Evolutionary conservation across 2,113 vertebrate genomes (phyloP).

Genomic region (Ammodytes dubius): DNA sequence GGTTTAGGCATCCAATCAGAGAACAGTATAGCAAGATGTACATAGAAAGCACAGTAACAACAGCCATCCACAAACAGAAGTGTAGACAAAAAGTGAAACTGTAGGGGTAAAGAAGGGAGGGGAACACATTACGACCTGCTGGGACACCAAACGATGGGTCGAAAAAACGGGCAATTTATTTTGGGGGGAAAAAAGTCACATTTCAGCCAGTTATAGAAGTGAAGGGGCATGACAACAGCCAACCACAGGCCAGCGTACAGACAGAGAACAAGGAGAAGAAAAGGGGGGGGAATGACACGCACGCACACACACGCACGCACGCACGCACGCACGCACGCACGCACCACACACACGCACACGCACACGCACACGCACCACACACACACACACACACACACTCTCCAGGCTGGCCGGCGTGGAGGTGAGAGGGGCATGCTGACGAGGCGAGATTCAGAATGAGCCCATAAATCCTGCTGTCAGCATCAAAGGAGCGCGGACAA

Average conservation of each 20-base stretch:
- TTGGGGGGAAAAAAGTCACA: slow-evolving; percentile 30
- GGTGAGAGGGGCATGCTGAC: slow-evolving; percentile 79
- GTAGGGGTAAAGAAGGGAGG: neutral
- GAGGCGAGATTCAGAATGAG: slow-evolving; percentile 75
- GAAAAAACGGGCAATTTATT: slow-evolving; percentile 1
- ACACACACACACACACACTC: slow-evolving; percentile 34
- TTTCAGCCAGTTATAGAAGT: slow-evolving; percentile 47
- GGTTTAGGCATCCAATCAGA: slow-evolving; percentile 1
- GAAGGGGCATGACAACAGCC: slow-evolving; percentile 46
- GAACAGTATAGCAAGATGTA: slow-evolving; percentile 16
- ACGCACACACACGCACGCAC: slow-evolving; percentile 35
- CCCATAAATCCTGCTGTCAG: slow-evolving; percentile 81
- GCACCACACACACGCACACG: no score
- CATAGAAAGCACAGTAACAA: slow-evolving; percentile 8
- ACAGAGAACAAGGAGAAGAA: slow-evolving; percentile 27
- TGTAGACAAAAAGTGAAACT: slow-evolving; percentile 20
- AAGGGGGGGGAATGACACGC: slow-evolving; percentile 21
- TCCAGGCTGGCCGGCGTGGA: slow-evolving; percentile 47
- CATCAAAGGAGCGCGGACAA: slow-evolving; percentile 72
- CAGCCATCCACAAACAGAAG: slow-evolving; percentile 29
- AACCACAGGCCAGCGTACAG: slow-evolving; percentile 42
- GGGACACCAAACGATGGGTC: slow-evolving; percentile 11
- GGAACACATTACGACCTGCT: slow-evolving; percentile 20
- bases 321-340: slow-evolving; percentile 44
- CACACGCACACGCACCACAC: neutral